Percentiles rank a stretch among this genome's conserved stretches.
Conservation (phyloP, 35 echinoderm and acorn worm species). For the Patiria miniata region DNA sequence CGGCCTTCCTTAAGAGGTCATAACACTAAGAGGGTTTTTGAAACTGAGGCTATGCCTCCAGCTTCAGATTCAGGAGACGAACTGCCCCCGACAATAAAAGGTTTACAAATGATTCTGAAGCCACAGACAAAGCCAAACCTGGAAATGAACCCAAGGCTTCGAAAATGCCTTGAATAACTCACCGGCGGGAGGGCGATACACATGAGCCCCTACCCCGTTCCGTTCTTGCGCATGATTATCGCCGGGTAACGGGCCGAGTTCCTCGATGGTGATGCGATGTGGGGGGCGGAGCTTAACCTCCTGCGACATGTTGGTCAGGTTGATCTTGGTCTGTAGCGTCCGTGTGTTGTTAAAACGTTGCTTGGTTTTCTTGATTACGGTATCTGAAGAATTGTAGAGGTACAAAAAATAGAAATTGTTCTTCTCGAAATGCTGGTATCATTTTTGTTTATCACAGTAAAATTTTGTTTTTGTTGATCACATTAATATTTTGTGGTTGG, state of each 20-base stretch:
- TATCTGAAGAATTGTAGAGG: conserved; percentile 61
- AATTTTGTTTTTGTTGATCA: background rate
- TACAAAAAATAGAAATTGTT: background rate
- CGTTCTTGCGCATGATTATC: conserved; percentile 36
- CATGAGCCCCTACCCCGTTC: conserved; percentile 2
- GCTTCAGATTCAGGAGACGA: no score
- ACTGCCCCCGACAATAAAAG: no score
- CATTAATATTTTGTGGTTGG: background rate
- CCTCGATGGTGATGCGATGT: conserved; percentile 67
- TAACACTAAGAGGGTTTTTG: no score
- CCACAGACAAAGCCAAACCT: background rate
- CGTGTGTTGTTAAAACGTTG: conserved; percentile 87
- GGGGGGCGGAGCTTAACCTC: conserved; percentile 95
- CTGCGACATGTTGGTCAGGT: conserved; percentile 81
- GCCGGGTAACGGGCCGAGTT: conserved; percentile 44
- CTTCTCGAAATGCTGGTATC: no score
- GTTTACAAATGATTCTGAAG: background rate
- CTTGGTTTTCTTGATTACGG: conserved; percentile 86
- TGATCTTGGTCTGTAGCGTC: conserved; percentile 70
- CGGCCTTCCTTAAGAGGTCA: no score
- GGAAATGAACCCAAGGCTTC: background rate
- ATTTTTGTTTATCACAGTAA: no score
- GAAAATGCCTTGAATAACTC: conserved; percentile 10
- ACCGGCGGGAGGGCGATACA: conserved; percentile 37
- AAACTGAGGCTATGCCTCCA: no score